Percentiles rank a stretch among this genome's conserved stretches.
phyloP scores from a whole-genome alignment of 2,113 vertebrate genomes.

The Nesoenas mayeri region DNA sequence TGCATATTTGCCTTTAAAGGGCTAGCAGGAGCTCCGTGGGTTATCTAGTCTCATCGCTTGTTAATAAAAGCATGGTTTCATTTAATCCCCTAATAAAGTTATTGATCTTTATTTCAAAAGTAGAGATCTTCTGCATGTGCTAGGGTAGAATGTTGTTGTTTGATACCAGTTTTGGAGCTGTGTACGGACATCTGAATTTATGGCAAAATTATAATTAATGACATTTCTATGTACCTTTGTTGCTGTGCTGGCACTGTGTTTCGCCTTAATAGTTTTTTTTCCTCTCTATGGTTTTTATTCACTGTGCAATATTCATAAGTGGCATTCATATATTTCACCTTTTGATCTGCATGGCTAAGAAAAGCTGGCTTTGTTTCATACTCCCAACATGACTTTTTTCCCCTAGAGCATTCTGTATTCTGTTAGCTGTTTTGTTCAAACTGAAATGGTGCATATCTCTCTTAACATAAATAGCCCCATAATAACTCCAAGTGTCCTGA shows the following conservation, averaged over 20 bases:
- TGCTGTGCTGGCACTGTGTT: background rate
- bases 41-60: too few species aligned
- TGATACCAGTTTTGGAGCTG: background rate
- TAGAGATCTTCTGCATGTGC: background rate
- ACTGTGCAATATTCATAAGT: background rate
- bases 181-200: background rate
- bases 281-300: background rate
- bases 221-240: background rate
- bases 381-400: background rate
- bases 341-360: background rate
- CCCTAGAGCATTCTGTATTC: background rate
- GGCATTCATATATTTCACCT: background rate
- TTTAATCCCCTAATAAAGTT: background rate
- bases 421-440: background rate
- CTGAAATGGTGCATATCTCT: background rate
- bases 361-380: background rate
- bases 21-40: background rate
- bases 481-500: background rate
- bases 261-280: background rate
- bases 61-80: background rate
- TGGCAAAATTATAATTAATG: background rate
- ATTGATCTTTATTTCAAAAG: background rate
- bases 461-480: background rate
- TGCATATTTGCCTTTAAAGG: conserved; percentile 8
- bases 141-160: background rate